Evolutionary conservation across 2,113 vertebrate genomes (phyloP).

Genomic region (Catharus bicknelli): DNA sequence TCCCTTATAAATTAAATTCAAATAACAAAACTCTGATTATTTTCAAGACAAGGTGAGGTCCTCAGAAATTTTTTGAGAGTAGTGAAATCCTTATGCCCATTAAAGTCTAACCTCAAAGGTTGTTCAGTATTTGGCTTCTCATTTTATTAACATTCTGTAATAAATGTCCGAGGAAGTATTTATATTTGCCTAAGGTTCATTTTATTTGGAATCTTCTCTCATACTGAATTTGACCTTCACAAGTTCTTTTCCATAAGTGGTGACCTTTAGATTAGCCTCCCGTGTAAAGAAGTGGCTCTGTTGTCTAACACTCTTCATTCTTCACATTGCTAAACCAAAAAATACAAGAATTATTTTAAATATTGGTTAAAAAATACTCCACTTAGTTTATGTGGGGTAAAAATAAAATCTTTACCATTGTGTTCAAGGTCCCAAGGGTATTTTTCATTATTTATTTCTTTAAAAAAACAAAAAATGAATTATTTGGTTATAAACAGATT

Average conservation of each 20-base stretch:
- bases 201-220: slow-evolving; percentile 44
- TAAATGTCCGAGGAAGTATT: slow-evolving; percentile 40
- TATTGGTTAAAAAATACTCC: background rate
- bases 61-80: background rate
- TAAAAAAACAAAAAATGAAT: background rate
- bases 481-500: background rate
- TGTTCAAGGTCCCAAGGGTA: background rate
- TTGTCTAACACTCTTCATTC: background rate
- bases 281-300: background rate
- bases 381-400: background rate
- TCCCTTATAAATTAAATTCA: background rate
- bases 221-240: slow-evolving; percentile 55
- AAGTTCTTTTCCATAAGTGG: slow-evolving; percentile 26
- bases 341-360: background rate
- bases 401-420: background rate
- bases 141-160: slow-evolving; percentile 49
- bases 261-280: slow-evolving; percentile 49
- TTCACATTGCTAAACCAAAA: background rate
- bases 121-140: slow-evolving; percentile 21
- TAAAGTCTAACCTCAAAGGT: background rate
- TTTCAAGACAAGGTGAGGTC: background rate
- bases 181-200: slow-evolving; percentile 40
- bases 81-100: background rate
- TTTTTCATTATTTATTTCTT: background rate
- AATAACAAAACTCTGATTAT: background rate